A percentile compares a stretch with the other conserved stretches of the same genome.
These are phyloP conservation scores for Trissolcus brochymenae DNA, from an alignment of 2,888 invertebrate species.

Conservation along the genomic window DNA sequence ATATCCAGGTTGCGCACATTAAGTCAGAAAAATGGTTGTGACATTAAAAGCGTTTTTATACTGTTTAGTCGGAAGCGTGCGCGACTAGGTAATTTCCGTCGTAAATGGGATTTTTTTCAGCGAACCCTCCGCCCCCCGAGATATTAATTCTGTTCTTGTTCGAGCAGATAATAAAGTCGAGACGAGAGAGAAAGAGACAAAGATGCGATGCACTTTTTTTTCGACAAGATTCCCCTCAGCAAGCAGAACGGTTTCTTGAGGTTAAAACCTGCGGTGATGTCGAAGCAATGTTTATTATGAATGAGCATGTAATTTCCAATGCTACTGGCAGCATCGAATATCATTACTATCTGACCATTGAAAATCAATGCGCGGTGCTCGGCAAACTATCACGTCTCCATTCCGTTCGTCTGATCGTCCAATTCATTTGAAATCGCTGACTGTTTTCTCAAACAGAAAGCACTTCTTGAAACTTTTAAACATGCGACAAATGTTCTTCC, in stretches of 20 bases:
- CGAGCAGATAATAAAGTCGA: slow-evolving; percentile 49
- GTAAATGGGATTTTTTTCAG: slow-evolving; percentile 44
- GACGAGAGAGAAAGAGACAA: slow-evolving; percentile 1
- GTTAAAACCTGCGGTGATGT: slow-evolving; percentile 50
- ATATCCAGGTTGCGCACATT: slow-evolving; percentile 1
- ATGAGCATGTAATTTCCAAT: slow-evolving; percentile 52
- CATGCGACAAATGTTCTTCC: neutral
- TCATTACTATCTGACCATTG: slow-evolving; percentile 35
- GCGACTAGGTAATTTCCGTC: slow-evolving; percentile 34
- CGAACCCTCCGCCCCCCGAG: slow-evolving; percentile 10
- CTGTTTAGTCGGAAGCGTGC: slow-evolving; percentile 40
- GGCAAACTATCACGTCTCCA: slow-evolving; percentile 7
- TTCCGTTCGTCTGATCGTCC: too few relatives aligned
- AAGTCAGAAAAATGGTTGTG: slow-evolving; percentile 9
- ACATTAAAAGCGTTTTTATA: slow-evolving; percentile 30
- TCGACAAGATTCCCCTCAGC: slow-evolving; percentile 18
- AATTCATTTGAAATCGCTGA: neutral
- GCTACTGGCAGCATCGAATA: slow-evolving; percentile 46
- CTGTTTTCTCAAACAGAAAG: neutral
- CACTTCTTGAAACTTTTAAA: neutral
- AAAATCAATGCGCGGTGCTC: slow-evolving; percentile 32
- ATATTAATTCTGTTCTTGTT: slow-evolving; percentile 51
- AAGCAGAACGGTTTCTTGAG: slow-evolving; percentile 54
- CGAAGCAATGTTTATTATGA: slow-evolving; percentile 49
- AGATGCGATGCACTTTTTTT: slow-evolving; percentile 19